Evolutionary conservation across 2,888 invertebrate genomes (phyloP).

Genomic region (Camponotus fellah): DNA sequence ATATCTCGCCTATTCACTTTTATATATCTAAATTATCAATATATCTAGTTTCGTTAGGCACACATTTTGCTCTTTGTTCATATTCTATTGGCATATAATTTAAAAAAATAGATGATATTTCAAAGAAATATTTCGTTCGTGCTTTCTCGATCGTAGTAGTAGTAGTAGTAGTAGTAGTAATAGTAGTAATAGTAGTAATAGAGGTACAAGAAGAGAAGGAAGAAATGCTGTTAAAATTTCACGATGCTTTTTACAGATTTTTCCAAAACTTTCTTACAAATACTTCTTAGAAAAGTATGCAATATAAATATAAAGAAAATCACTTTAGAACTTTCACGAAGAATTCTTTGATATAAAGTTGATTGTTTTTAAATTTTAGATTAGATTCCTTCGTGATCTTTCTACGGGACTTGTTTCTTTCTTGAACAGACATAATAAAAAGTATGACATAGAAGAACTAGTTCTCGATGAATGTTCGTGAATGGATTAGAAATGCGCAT

Average conservation of each 20-base stretch:
- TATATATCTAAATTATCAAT: background rate
- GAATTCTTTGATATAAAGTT: background rate
- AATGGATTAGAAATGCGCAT: background rate
- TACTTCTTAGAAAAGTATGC: constrained; percentile 4
- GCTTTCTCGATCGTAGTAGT: background rate
- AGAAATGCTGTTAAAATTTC: constrained; percentile 1
- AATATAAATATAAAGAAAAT: background rate
- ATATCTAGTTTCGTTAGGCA: background rate
- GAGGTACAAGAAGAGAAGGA: background rate
- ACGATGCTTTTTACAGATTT: constrained; percentile 9
- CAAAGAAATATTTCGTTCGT: background rate
- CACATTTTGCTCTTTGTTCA: background rate
- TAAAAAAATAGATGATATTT: background rate
- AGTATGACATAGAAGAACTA: background rate
- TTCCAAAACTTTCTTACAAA: constrained; percentile 6
- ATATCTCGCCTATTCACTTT: background rate
- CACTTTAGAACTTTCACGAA: background rate
- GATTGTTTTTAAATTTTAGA: background rate
- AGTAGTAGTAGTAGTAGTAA: background rate
- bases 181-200: background rate
- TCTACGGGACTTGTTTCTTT: background rate
- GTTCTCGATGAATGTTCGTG: background rate
- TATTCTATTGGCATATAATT: constrained; percentile 8
- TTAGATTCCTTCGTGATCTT: background rate
- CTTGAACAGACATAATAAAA: background rate